Conservation (phyloP, 35 echinoderm and acorn worm species). For the Anneissia japonica region DNA sequence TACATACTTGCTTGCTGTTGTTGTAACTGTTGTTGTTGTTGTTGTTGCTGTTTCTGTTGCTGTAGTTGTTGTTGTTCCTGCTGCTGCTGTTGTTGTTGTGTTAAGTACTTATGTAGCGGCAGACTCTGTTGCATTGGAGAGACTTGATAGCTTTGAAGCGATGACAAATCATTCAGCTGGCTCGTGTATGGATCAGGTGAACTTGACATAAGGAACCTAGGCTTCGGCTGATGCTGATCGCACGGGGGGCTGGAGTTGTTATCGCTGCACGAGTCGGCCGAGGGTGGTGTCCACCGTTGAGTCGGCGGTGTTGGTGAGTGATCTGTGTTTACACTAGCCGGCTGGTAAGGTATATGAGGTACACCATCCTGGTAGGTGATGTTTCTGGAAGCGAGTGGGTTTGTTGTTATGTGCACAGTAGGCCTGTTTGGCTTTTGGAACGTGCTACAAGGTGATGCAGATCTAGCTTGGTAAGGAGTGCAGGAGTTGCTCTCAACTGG, state of each 20-base stretch:
- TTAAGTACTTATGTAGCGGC: neutral
- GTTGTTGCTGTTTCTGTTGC: neutral
- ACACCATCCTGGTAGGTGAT: neutral
- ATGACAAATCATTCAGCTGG: neutral
- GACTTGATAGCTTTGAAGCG: neutral
- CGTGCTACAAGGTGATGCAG: neutral
- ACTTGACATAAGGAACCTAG: neutral
- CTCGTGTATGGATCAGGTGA: neutral
- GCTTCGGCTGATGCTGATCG: neutral
- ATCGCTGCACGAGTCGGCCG: neutral
- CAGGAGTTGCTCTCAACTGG: neutral
- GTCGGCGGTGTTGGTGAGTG: neutral
- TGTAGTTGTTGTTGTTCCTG: neutral
- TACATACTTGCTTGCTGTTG: neutral
- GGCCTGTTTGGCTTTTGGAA: neutral
- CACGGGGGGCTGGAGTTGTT: neutral
- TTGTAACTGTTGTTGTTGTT: neutral
- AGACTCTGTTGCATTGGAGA: neutral
- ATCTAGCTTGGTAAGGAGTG: neutral
- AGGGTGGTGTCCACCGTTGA: neutral
- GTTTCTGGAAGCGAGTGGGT: neutral
- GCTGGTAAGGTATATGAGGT: neutral
- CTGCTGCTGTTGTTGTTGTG: neutral
- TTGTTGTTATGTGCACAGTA: neutral
- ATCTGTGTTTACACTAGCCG: neutral